Evolutionary conservation across 2,113 vertebrate genomes (phyloP), one percentile per base, ranked within the genome.

Genomic region (Cephalopterus ornatus): DNA sequence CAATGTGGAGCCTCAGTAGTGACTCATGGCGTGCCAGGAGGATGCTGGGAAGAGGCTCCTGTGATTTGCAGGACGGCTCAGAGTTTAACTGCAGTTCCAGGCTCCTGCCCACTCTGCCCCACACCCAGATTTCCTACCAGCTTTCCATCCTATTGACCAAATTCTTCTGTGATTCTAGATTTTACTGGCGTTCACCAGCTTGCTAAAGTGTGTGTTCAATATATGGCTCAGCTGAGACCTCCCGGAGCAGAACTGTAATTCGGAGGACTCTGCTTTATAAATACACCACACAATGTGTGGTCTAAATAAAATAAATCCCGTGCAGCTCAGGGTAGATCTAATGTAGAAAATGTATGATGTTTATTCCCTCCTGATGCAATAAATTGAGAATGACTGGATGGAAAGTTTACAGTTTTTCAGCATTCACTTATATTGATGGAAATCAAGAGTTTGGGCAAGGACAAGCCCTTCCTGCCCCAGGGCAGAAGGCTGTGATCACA

Each of bases 1-100:
- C 98, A 98, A 52, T 39, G 95, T 96, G 82, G 92, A 97, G 96
- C 97, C 97, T 97, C 94, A 49, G 93, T 37, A 95, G 97, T 98
- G 98, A 98, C 95, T 98, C 97, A 97, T 83, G 97, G 95, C 12
- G 79, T 96, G 88, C 89, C 76, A 65, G 76, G 81, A 81, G 97
- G 65, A 97, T 85, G 93, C 83, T 33, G 97, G 96, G 97, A 94
- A 94, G 95, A 85, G 62, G 92, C 85, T 97, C 59, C 94, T 88
- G 58, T 30, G 8, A 92, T 96, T 95, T 97, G 59, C 85, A 92
- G 89, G 92, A 93, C 58, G 74, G 71, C 53, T 88, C 66, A 28
- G 92, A 76, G 77, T 88, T 97, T 96, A 96, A 90, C 65, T 41
- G 93, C 16, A 44, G 27, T 94, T 92, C 87, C 83, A 95, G 89